Conservation (phyloP, 2,113 vertebrate species). For the Nesoenas mayeri region DNA sequence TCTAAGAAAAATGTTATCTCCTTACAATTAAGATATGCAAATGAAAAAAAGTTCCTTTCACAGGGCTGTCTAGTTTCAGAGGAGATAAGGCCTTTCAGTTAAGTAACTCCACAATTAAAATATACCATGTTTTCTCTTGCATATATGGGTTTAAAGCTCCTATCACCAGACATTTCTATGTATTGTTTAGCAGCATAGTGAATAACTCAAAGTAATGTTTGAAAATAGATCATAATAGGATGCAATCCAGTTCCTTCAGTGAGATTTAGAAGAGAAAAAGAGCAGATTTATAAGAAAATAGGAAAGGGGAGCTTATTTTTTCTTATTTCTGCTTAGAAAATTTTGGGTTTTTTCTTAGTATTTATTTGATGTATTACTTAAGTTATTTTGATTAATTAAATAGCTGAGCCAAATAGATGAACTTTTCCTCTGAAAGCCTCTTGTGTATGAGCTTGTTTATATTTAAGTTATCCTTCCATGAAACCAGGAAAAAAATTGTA, state of each 20-base stretch:
- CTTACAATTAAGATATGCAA: background rate
- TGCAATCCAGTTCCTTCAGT: background rate
- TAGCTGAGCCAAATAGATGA: background rate
- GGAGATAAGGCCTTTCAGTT: background rate
- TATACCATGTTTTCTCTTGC: background rate
- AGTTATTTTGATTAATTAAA: background rate
- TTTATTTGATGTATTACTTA: background rate
- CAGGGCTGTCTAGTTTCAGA: background rate
- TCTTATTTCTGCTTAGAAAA: background rate
- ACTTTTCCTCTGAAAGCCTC: background rate
- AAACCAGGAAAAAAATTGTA: background rate
- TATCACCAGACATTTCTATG: background rate
- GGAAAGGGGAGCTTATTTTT: background rate
- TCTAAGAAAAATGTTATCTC: background rate
- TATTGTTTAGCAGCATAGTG: background rate
- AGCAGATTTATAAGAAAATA: background rate
- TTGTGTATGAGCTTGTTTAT: background rate
- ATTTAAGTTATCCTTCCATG: background rate
- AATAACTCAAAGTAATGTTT: background rate
- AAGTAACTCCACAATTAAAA: background rate
- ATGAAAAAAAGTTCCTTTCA: background rate
- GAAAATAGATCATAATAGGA: background rate
- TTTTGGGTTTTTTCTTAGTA: rapidly evolving
- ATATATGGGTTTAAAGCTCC: background rate
- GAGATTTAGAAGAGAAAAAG: background rate